Conservation (phyloP, 2,113 vertebrate species). For the Scortum barcoo region DNA sequence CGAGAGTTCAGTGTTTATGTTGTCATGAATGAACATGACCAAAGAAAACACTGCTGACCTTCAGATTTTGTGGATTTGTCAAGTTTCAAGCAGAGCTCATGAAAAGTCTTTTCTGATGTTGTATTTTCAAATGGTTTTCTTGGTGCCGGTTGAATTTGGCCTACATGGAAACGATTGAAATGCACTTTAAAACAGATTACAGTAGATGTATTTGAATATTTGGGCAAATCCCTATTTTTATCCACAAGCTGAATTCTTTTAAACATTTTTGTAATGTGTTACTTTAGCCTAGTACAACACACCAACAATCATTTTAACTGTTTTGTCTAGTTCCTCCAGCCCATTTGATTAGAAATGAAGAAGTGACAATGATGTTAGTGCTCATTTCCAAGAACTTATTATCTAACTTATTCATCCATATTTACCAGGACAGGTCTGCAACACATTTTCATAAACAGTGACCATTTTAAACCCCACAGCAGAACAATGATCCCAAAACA, state of each 20-base stretch:
- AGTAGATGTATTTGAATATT: neutral
- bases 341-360: neutral
- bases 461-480: neutral
- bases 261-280: neutral
- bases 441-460: neutral
- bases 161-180: neutral
- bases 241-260: neutral
- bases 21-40: neutral
- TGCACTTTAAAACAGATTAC: neutral
- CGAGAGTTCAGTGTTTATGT: no score
- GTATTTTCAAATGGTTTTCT: neutral
- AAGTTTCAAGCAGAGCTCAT: neutral
- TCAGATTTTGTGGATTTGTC: constrained; percentile 28
- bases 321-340: neutral
- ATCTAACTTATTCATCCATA: no score
- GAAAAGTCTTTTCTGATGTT: neutral
- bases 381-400: no score
- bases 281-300: neutral
- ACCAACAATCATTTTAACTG: neutral
- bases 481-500: neutral
- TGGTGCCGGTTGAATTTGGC: constrained; percentile 2
- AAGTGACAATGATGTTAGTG: neutral
- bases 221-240: no score
- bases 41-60: constrained; percentile 26
- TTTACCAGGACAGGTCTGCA: neutral